phyloP scores from a whole-genome alignment of 1,140 invertebrate species.

The Tenebrio molitor region DNA sequence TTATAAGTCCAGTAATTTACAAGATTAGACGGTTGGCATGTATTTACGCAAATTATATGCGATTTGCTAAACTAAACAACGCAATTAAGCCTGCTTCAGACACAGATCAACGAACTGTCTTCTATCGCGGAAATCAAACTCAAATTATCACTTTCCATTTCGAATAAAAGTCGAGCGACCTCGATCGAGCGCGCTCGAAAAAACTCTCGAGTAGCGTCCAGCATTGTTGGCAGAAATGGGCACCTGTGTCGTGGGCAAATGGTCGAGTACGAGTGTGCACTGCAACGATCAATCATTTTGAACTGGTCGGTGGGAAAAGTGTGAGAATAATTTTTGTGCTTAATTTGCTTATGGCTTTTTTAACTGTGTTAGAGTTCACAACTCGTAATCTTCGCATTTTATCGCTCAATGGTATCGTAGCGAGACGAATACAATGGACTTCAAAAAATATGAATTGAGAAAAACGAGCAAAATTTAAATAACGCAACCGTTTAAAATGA shows the following conservation, averaged over 20 bases:
- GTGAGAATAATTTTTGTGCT: conserved; percentile 16
- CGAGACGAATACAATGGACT: conserved; percentile 22
- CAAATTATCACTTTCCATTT: conserved; percentile 14
- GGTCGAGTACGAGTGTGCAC: too few species aligned
- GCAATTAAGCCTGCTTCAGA: not conserved
- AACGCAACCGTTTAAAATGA: conserved; percentile 4
- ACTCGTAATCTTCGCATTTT: conserved; percentile 20
- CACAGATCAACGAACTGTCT: conserved; percentile 19
- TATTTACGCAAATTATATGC: conserved; percentile 24
- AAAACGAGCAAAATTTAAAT: conserved; percentile 27
- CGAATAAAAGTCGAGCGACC: not conserved
- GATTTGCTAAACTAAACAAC: conserved; percentile 21
- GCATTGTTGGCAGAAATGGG: not conserved
- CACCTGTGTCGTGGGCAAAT: too few species aligned
- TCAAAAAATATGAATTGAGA: conserved; percentile 26
- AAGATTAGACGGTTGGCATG: conserved; percentile 10
- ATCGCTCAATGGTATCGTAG: conserved; percentile 16
- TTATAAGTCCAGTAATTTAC: conserved; percentile 6
- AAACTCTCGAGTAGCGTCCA: not conserved
- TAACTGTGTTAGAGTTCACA: conserved; percentile 4
- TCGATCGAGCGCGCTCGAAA: not conserved
- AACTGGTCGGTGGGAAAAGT: not conserved
- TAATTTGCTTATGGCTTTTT: too few species aligned
- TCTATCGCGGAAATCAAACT: not conserved
- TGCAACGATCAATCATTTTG: conserved; percentile 5